A percentile compares a stretch with the other conserved stretches of the same genome.
phyloP scores from a whole-genome alignment of 2,888 invertebrate species.

The Spicauda simplicius region DNA sequence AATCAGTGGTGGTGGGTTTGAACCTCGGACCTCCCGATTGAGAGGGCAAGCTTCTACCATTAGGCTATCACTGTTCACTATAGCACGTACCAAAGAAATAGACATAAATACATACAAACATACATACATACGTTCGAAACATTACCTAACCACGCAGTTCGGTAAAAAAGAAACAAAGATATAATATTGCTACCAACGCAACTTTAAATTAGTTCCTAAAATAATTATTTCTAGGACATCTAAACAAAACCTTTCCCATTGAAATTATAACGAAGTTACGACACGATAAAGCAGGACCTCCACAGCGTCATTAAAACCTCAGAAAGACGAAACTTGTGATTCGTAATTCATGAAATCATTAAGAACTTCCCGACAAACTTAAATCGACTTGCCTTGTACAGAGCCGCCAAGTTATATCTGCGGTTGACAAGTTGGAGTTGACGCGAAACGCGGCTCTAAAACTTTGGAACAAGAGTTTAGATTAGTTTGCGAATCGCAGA shows the following conservation, averaged over 20 bases:
- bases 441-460: slow-evolving; percentile 4
- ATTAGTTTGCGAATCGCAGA: slow-evolving; percentile 9
- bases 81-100: too few species aligned
- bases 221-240: not conserved
- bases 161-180: too few species aligned
- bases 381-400: slow-evolving; percentile 67
- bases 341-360: slow-evolving; percentile 66
- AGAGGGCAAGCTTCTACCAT: too few species aligned
- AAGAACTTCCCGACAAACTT: slow-evolving; percentile 61
- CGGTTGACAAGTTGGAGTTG: slow-evolving; percentile 19
- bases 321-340: slow-evolving; percentile 49
- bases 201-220: not conserved
- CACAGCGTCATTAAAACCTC: slow-evolving; percentile 47
- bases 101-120: too few species aligned
- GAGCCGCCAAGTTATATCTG: slow-evolving; percentile 45
- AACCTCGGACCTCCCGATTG: too few species aligned
- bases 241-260: slow-evolving; percentile 1
- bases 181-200: too few species aligned
- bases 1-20: too few species aligned
- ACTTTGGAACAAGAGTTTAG: not conserved
- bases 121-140: too few species aligned
- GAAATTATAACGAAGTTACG: slow-evolving; percentile 12
- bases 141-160: too few species aligned
- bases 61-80: too few species aligned
- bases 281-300: slow-evolving; percentile 26